Conservation (phyloP, 2,113 vertebrate genomes). For the Mesocricetus auratus region DNA sequence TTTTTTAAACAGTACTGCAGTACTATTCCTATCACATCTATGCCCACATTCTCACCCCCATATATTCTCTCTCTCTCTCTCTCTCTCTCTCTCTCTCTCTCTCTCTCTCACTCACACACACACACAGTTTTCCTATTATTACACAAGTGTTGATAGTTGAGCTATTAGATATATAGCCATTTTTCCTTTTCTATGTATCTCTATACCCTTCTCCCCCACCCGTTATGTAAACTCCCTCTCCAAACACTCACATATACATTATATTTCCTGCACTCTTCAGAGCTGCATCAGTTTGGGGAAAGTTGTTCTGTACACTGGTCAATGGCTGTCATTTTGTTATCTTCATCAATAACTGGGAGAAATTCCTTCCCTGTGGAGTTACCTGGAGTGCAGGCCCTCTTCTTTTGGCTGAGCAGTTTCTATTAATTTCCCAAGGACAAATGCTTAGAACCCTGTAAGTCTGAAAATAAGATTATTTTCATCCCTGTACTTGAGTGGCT, state of each 20-base stretch:
- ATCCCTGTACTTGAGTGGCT: neutral
- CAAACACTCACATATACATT: neutral
- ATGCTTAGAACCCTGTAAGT: neutral
- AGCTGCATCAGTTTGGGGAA: neutral
- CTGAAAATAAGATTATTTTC: neutral
- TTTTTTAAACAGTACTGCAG: neutral
- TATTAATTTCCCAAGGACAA: neutral
- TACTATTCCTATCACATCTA: neutral
- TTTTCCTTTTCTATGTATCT: neutral
- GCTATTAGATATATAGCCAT: neutral
- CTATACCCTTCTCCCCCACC: neutral
- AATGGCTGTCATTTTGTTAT: neutral
- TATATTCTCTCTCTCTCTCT: too few relatives aligned
- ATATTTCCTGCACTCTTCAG: neutral
- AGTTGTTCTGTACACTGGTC: neutral
- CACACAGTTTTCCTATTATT: neutral
- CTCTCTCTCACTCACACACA: neutral
- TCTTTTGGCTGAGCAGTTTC: neutral
- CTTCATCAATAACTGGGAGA: neutral
- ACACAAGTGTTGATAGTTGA: neutral
- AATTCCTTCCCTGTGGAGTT: neutral
- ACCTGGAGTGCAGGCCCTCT: neutral
- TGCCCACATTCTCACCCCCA: neutral
- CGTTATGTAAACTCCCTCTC: neutral
- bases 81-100: too few relatives aligned